Percentiles rank a stretch among this genome's conserved stretches.
Evolutionary conservation across 2,797 vertebrate species (phyloP).

Genomic region (Myotis planiceps): DNA sequence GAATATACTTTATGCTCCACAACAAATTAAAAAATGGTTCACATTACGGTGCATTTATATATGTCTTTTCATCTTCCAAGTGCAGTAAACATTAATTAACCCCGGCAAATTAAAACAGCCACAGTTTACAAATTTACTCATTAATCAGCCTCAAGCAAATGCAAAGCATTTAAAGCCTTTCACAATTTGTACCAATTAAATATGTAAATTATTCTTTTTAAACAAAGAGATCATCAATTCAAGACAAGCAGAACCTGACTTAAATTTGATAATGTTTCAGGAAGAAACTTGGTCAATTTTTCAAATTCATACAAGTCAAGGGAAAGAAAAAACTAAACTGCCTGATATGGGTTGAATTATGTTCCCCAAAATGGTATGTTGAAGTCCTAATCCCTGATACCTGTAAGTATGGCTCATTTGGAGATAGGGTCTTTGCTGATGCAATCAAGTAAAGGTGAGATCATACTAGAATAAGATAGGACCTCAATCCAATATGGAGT

Average conservation of each 20-base stretch:
- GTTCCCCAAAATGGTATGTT: neutral
- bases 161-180: slow-evolving; percentile 44
- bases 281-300: neutral
- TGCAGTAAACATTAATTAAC: slow-evolving; percentile 79
- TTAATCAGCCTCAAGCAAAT: slow-evolving; percentile 64
- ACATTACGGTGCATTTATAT: slow-evolving; percentile 34
- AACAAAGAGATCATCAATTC: slow-evolving; percentile 44
- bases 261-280: slow-evolving; percentile 1
- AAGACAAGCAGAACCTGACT: neutral
- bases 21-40: slow-evolving; percentile 66
- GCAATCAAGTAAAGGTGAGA: neutral
- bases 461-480: neutral
- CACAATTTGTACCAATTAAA: slow-evolving; percentile 62
- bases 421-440: neutral
- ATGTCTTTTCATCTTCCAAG: slow-evolving; percentile 66
- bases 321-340: neutral
- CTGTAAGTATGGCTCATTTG: neutral
- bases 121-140: slow-evolving; percentile 68
- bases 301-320: neutral
- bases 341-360: neutral
- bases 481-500: neutral
- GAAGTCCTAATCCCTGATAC: neutral
- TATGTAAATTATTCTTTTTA: slow-evolving; percentile 40
- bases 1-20: slow-evolving; percentile 12
- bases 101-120: slow-evolving; percentile 70